Conservation (phyloP, 2,797 vertebrate species). For the Hoplostethus mediterraneus region DNA sequence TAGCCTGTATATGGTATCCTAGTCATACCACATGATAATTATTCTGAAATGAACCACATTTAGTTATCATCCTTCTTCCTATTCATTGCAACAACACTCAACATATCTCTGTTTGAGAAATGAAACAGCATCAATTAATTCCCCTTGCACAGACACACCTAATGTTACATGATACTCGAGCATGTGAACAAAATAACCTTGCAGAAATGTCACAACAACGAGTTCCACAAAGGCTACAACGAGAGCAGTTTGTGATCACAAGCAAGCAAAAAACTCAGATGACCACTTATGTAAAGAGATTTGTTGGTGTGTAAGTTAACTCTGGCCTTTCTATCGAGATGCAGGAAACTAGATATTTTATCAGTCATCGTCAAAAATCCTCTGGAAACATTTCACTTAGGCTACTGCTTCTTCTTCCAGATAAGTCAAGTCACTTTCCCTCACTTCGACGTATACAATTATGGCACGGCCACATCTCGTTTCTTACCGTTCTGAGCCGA, state of each 20-base stretch:
- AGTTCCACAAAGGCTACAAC: background rate
- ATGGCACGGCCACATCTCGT: constrained; percentile 48
- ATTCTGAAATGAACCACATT: constrained; percentile 8
- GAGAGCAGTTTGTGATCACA: background rate
- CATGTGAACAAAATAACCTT: constrained; percentile 37
- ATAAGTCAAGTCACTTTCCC: constrained; percentile 63
- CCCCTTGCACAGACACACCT: constrained; percentile 16
- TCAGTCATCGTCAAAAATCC: constrained; percentile 37
- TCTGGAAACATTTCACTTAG: constrained; percentile 36
- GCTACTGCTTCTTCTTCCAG: constrained; percentile 17
- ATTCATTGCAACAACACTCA: background rate
- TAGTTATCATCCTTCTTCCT: background rate
- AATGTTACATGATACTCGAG: background rate
- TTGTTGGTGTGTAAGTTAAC: constrained; percentile 18
- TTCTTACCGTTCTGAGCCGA: constrained; percentile 87
- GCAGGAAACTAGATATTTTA: constrained; percentile 43
- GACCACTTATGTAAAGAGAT: constrained; percentile 11
- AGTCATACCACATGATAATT: constrained; percentile 11
- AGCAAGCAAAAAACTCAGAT: background rate
- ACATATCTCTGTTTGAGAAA: background rate
- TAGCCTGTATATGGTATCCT: background rate
- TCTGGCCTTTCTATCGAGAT: constrained; percentile 32
- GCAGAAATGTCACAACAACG: constrained; percentile 4
- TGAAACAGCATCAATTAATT: background rate
- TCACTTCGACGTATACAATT: constrained; percentile 35